phyloP scores from a whole-genome alignment of 2,888 invertebrate genomes.

The Xestia sexstrigata region DNA sequence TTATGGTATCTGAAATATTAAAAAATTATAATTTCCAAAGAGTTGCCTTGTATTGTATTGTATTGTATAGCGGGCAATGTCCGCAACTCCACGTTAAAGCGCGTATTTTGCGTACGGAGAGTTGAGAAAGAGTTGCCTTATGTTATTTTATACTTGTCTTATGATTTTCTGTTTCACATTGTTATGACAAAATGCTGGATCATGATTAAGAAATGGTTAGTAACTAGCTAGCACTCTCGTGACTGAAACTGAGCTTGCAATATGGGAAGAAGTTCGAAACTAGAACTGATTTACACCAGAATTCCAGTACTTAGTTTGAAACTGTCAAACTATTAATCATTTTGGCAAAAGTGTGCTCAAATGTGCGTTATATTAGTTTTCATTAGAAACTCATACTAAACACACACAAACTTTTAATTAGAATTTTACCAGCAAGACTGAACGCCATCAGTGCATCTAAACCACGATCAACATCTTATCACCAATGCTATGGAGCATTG shows the following conservation, averaged over 20 bases:
- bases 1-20: not conserved
- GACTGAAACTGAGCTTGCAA: not conserved
- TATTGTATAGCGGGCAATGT: too few species aligned
- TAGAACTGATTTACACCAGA: not conserved
- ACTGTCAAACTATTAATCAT: not conserved
- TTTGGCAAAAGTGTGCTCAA: not conserved
- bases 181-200: not conserved
- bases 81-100: too few species aligned
- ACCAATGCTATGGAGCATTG: not conserved
- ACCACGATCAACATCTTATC: not conserved
- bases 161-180: not conserved
- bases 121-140: too few species aligned
- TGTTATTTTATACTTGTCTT: too few species aligned
- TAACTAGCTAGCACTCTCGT: not conserved
- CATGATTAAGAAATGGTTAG: not conserved
- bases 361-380: not conserved
- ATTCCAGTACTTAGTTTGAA: not conserved
- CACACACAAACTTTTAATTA: not conserved
- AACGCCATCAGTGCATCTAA: not conserved
- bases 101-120: too few species aligned
- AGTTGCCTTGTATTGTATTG: too few species aligned
- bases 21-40: not conserved
- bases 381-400: not conserved
- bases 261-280: not conserved
- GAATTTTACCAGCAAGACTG: not conserved